phyloP scores from a whole-genome alignment of 2,888 invertebrate genomes.

The Diplolepis rosae region DNA sequence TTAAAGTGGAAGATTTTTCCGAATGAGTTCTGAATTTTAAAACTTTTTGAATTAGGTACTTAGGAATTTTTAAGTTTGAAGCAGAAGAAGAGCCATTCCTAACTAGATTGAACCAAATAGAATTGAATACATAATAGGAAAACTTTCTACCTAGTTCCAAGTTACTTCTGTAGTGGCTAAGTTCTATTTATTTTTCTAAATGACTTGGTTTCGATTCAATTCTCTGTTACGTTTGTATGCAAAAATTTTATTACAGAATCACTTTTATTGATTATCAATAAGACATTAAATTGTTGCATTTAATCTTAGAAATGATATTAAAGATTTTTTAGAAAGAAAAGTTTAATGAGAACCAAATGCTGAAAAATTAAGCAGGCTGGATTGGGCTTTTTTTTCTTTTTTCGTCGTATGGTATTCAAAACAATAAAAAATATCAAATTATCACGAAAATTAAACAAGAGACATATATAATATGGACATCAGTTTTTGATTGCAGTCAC shows the following conservation, averaged over 20 bases:
- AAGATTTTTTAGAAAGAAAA: no score
- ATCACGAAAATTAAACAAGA: no score
- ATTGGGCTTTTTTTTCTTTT: no score
- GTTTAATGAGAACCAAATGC: neutral
- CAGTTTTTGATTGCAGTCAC: no score
- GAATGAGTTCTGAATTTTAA: neutral
- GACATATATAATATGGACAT: no score
- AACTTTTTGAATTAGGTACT: neutral
- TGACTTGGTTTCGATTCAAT: conserved; percentile 1
- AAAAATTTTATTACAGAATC: neutral
- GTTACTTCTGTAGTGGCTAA: neutral
- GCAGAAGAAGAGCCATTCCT: neutral
- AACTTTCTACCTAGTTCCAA: neutral
- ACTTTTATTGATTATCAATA: neutral
- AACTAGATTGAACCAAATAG: conserved; percentile 2
- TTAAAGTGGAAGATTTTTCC: neutral
- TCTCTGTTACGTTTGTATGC: neutral
- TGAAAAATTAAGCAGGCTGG: no score
- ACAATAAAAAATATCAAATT: no score
- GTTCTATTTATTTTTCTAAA: neutral
- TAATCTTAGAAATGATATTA: no score
- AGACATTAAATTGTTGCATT: no score
- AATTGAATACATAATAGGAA: conserved; percentile 2
- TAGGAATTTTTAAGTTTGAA: neutral
- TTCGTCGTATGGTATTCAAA: no score